Evolutionary conservation across 2,888 invertebrate species (phyloP), one percentile per base, ranked within the genome.

Genomic region (Agrochola lota): DNA sequence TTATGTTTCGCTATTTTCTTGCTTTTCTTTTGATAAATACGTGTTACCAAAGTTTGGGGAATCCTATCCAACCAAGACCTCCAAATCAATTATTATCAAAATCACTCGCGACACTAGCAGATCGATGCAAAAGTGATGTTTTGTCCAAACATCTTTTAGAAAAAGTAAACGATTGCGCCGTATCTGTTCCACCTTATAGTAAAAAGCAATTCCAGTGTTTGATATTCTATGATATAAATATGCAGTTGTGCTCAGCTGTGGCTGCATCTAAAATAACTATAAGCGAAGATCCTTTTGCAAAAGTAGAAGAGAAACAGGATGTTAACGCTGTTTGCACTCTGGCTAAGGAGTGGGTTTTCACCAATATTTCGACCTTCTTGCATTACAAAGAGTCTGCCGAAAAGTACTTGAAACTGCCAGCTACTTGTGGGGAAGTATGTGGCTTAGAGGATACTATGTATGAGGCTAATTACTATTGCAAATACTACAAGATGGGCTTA

Each of bases 211-310:
- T 94, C 30, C 91, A 93, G 84, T 96, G 96, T 87, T 89, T 95
- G 81, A 92, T 95, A 85, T 96, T 95, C 85, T 95, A 93, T 78
- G 96, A 96, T 68, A 95, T 96, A 85, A 96, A 92, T 85, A 91
- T 71, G 76, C 95, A 94, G 80, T 90, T 96, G 12, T 96, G 96
- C 85, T 77, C 85, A 69, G 91, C 92, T 40, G 87, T 92, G 17
- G 83, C 74, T 59, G 59, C 79, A 2, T 87, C 90, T 2, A 92
- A 92, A 71, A 69, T 94, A 52, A 78, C 87, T 3, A 69, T 94
- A 20, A 88, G 80, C 55, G 89, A 92, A 6, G 92, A 94, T 70
- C 91, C 89, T 69, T 80, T 86, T 17, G 70, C 78, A 4, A 91
- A 91, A 88, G 87, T 94, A 67, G 90, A 89, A 2, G 88, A 91